Evolutionary conservation across 2,113 vertebrate species (phyloP).

Genomic region (Nothobranchius furzeri): DNA sequence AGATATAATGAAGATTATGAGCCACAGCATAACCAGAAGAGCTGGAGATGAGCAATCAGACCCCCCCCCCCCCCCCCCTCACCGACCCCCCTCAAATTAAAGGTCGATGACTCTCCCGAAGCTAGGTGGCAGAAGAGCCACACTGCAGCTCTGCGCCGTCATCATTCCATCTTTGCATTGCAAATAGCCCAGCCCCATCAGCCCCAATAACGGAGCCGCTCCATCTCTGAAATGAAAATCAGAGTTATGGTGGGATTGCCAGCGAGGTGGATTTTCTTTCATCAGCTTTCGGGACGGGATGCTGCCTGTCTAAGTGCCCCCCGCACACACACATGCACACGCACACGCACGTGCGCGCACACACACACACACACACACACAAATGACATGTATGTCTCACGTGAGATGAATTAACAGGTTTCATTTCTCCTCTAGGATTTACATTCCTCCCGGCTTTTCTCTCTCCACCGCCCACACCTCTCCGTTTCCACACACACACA

Average conservation of each 20-base stretch:
- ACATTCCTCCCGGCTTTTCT: slow-evolving; percentile 26
- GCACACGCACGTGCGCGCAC: too few species aligned
- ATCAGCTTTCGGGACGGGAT: slow-evolving; percentile 54
- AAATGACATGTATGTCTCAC: too few species aligned
- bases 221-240: slow-evolving; percentile 67
- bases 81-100: slow-evolving; percentile 24
- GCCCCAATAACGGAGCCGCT: slow-evolving; percentile 55
- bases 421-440: slow-evolving; percentile 47
- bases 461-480: too few species aligned
- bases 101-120: slow-evolving; percentile 64
- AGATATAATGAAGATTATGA: too few species aligned
- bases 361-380: too few species aligned
- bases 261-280: slow-evolving; percentile 53
- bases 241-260: slow-evolving; percentile 65
- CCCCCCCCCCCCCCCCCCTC: slow-evolving; percentile 18
- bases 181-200: slow-evolving; percentile 61
- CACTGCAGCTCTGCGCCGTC: slow-evolving; percentile 67
- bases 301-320: slow-evolving; percentile 38
- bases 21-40: neutral
- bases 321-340: neutral
- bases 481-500: too few species aligned
- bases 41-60: slow-evolving; percentile 36
- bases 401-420: slow-evolving; percentile 55
- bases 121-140: slow-evolving; percentile 78
- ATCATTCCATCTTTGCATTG: slow-evolving; percentile 70